Conservation (phyloP, 1,140 invertebrate genomes). For the Calosoma granatense region DNA sequence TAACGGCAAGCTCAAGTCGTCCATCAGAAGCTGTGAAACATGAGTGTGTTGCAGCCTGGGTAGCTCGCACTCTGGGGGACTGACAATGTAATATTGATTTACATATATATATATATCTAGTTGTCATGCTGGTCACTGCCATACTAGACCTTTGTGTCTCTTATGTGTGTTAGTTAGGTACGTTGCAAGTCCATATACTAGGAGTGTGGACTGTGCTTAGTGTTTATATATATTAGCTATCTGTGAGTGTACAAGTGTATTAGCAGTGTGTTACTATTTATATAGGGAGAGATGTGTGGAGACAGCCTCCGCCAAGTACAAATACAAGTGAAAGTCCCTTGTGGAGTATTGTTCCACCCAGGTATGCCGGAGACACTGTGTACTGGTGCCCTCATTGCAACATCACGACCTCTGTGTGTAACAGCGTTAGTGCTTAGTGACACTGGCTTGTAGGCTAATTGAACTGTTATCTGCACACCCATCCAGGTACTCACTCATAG, state of each 20-base stretch:
- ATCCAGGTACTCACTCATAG: slow-evolving; percentile 23
- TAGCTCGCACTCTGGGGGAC: background rate
- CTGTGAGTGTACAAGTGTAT: background rate
- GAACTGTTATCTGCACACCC: slow-evolving; percentile 15
- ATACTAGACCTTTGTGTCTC: too few species aligned
- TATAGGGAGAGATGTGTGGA: background rate
- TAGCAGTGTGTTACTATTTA: background rate
- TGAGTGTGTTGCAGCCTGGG: background rate
- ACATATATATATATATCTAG: too few species aligned
- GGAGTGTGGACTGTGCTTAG: too few species aligned
- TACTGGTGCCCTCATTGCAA: slow-evolving; percentile 31
- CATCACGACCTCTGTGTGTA: slow-evolving; percentile 9
- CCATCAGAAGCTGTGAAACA: background rate
- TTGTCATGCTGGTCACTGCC: too few species aligned
- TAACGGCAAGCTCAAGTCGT: background rate
- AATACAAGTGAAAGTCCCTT: background rate
- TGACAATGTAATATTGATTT: too few species aligned
- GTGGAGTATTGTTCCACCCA: background rate
- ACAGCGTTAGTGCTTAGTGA: background rate
- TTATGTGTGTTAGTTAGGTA: too few species aligned
- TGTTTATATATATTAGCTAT: background rate
- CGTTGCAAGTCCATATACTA: too few species aligned
- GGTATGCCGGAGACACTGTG: slow-evolving; percentile 23
- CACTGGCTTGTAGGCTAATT: background rate
- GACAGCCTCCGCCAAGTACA: background rate